Evolutionary conservation across 1,140 invertebrate species (phyloP).

Genomic region (Augochlora pura): DNA sequence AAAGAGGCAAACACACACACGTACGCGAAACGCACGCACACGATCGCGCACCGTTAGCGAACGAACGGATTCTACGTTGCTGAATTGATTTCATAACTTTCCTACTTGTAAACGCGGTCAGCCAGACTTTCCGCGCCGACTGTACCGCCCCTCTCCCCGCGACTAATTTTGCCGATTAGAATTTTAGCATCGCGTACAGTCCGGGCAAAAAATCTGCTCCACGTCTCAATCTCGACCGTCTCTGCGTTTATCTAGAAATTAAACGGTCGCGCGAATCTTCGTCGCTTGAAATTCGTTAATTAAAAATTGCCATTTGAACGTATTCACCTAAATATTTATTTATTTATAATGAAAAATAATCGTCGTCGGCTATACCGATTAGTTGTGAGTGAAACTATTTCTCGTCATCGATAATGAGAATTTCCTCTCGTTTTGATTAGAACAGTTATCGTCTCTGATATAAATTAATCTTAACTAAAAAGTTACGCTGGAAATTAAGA

Average conservation of each 20-base stretch:
- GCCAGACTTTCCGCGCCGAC: constrained; percentile 62
- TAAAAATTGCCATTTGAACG: too few species aligned
- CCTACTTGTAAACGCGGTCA: constrained; percentile 73
- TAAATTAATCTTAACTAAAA: too few species aligned
- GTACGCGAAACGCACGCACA: neutral
- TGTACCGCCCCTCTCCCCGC: constrained; percentile 62
- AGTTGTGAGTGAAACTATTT: too few species aligned
- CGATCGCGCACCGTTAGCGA: neutral
- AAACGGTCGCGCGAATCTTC: too few species aligned
- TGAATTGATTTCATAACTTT: constrained; percentile 76
- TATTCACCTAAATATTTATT: too few species aligned
- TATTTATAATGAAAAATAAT: too few species aligned
- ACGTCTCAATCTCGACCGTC: neutral
- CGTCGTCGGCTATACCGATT: too few species aligned
- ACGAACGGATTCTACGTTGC: constrained; percentile 40
- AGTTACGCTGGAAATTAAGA: too few species aligned
- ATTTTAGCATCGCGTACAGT: constrained; percentile 72
- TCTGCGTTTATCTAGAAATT: neutral
- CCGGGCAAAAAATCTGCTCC: constrained; percentile 33
- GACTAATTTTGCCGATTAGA: constrained; percentile 77
- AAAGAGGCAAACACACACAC: neutral
- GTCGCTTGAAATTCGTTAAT: too few species aligned
- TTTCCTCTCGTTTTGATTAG: too few species aligned
- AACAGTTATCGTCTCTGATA: too few species aligned
- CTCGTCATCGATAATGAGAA: too few species aligned